Conservation (phyloP, 1,140 invertebrate genomes). For the Galleria mellonella region DNA sequence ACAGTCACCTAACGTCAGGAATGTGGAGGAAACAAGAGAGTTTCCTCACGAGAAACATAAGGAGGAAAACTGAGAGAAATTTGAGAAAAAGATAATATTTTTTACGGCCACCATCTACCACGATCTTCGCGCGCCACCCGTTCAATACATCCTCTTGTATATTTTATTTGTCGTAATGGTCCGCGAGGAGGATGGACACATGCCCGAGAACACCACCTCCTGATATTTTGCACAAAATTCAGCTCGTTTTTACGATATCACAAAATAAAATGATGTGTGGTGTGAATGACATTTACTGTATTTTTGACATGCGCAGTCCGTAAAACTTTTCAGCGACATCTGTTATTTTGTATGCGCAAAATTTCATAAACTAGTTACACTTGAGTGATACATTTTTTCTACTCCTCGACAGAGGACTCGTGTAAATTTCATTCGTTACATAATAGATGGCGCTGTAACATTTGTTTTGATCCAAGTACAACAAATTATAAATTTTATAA, state of each 20-base stretch:
- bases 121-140: background rate
- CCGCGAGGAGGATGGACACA: conserved; percentile 27
- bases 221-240: conserved; percentile 48
- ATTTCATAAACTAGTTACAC: too few species aligned
- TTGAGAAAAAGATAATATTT: conserved; percentile 22
- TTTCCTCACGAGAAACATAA: conserved; percentile 13
- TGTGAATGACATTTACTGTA: conserved; percentile 62
- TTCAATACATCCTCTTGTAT: background rate
- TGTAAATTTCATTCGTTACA: too few species aligned
- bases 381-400: too few species aligned
- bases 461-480: too few species aligned
- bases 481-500: too few species aligned
- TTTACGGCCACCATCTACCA: conserved; percentile 11
- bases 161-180: conserved; percentile 30
- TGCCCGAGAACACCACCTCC: conserved; percentile 33
- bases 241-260: conserved; percentile 53
- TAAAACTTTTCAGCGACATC: too few species aligned
- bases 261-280: conserved; percentile 58
- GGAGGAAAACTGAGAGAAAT: conserved; percentile 35
- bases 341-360: too few species aligned
- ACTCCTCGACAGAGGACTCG: too few species aligned
- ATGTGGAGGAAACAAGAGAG: conserved; percentile 20
- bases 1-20: conserved; percentile 39
- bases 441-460: too few species aligned
- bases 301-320: conserved; percentile 59